phyloP scores from a whole-genome alignment of 1,140 invertebrate genomes.

The Panagrolaimus sp. region DNA sequence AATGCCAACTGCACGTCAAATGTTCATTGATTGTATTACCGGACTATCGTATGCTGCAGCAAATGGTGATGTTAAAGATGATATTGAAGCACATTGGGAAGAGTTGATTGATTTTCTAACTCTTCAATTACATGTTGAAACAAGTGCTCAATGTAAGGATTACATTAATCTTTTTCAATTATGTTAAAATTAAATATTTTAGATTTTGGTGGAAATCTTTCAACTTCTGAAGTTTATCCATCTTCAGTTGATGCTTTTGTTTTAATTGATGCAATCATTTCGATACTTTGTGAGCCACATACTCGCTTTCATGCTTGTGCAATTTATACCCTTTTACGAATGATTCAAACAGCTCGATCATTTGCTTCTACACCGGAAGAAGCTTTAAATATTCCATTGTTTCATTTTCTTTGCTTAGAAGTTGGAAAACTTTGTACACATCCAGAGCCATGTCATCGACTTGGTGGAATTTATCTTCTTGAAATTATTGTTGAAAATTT shows the following conservation, averaged over 20 bases:
- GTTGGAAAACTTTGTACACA: background rate
- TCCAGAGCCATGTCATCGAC: background rate
- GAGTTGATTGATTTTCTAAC: slow-evolving; percentile 1
- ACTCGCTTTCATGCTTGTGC: background rate
- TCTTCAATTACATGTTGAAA: background rate
- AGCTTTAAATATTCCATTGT: background rate
- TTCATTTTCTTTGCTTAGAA: background rate
- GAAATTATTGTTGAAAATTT: background rate
- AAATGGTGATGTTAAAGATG: background rate
- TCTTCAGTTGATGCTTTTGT: background rate
- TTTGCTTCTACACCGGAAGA: background rate
- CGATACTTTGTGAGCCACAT: background rate
- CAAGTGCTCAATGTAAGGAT: background rate
- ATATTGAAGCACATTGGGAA: background rate
- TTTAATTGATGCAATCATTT: background rate
- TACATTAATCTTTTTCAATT: no score
- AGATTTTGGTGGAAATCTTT: no score
- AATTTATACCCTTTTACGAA: background rate
- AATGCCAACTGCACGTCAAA: background rate
- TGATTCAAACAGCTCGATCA: background rate
- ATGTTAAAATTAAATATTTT: no score
- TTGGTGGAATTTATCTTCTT: background rate
- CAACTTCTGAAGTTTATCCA: no score
- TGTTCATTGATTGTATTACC: background rate
- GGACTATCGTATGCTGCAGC: background rate